Evolutionary conservation across 2,113 vertebrate genomes (phyloP), one percentile per base, ranked within the genome.

Genomic region (Phodopus roborovskii): DNA sequence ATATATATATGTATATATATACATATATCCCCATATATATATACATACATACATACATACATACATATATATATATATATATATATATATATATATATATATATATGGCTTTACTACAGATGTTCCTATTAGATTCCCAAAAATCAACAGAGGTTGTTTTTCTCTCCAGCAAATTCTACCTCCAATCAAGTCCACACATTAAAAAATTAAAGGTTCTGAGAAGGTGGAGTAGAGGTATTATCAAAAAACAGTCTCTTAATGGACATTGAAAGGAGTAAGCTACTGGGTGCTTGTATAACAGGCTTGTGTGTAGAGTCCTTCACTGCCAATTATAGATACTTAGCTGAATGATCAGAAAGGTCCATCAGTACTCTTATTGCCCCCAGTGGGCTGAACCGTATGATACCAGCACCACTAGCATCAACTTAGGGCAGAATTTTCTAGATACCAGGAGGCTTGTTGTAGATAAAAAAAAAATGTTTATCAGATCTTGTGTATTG

Each of bases 331-430:
- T 66, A 19, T 1, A 45, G 26, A 33, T 84, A 17, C 60, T 66
- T 64, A 45, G 39, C 8, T 64, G 26, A 33, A 15, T 66, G 15
- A 84, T 66, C 39, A 66, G 16, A 8, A 45, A 66, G 42, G 8
- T 66, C 16, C 42, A 33, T 45, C 6, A 16, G 4, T 30, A 20
- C 9, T 17, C n/a, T 45, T 45, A 26, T 11, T 30, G 13, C 1
- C 2, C 17, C 28, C 19, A 48, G 4, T 62, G n/a, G 13, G 7
- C 39, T 5, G 9, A 68, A 1, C 5, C 22, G 0, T 33, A 50
- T 48, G 30, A 50, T 48, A 36, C 36, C 19, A 50, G 3, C 3
- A 36, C 12, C 7, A 70, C 16, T 19, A 7, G 13, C 45, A 53
- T 22, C 11, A 48, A 86, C 4, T 45, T 17, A 86, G 10, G 19